Evolutionary conservation across 2,113 vertebrate genomes (phyloP).

Genomic region (Podiceps cristatus): DNA sequence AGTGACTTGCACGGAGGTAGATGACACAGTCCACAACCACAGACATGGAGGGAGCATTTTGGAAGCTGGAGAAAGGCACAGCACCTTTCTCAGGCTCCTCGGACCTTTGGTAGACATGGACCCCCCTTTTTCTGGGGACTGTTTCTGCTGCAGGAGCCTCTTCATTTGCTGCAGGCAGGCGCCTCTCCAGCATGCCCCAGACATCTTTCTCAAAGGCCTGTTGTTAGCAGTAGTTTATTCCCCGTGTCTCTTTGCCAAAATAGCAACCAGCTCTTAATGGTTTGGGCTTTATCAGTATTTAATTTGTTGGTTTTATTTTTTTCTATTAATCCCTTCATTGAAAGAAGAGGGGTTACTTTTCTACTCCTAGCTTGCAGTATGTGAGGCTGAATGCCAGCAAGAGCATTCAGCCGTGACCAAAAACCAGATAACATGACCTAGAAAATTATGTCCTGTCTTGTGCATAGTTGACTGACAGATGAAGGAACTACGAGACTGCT

Average conservation of each 20-base stretch:
- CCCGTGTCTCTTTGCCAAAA: not conserved
- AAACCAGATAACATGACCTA: not conserved
- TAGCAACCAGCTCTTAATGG: not conserved
- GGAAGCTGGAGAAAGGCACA: not conserved
- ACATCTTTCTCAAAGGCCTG: not conserved
- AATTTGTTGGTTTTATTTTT: not conserved
- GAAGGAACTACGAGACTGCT: not conserved
- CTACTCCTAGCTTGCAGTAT: not conserved
- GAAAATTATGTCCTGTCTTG: not conserved
- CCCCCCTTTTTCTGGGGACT: not conserved
- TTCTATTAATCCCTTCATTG: not conserved
- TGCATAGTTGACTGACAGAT: not conserved
- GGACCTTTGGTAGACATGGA: not conserved
- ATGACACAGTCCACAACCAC: not conserved
- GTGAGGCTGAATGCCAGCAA: not conserved
- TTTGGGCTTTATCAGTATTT: not conserved
- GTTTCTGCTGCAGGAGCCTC: not conserved
- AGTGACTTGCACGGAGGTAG: accelerated
- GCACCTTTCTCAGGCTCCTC: not conserved
- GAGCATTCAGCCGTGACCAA: not conserved
- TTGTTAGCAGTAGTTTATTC: not conserved
- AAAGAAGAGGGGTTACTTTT: not conserved
- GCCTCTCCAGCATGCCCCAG: not conserved
- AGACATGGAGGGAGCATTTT: not conserved
- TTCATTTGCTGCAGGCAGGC: not conserved